Evolutionary conservation across 2,888 invertebrate species (phyloP).

Genomic region (Mactromeris polynyma): DNA sequence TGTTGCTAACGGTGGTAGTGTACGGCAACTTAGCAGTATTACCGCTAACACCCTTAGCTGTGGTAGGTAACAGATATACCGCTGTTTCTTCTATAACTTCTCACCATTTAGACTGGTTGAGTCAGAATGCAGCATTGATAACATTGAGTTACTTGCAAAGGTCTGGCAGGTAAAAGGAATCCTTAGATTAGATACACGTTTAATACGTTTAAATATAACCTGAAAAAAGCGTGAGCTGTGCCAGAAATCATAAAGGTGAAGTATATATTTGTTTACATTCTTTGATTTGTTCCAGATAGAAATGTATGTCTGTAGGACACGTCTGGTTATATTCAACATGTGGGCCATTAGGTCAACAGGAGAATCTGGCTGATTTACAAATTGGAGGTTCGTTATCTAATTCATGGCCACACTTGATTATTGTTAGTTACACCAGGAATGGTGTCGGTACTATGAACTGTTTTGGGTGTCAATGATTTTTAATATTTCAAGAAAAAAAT

Average conservation of each 20-base stretch:
- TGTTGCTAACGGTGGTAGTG: too few relatives aligned
- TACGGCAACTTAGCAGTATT: too few relatives aligned
- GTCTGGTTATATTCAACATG: neutral
- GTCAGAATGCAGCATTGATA: neutral
- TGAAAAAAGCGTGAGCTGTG: neutral
- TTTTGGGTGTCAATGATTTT: too few relatives aligned
- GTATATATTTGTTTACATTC: conserved; percentile 6
- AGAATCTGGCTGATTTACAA: conserved; percentile 15
- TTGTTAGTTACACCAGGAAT: neutral
- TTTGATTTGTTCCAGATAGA: conserved; percentile 6
- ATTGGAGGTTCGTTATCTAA: neutral
- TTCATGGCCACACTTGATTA: neutral
- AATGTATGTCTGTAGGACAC: conserved; percentile 43
- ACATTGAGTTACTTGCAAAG: neutral
- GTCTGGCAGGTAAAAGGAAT: neutral
- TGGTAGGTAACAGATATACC: too few relatives aligned
- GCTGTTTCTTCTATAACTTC: too few relatives aligned
- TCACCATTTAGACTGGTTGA: too few relatives aligned
- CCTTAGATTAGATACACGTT: neutral
- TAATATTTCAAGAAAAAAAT: too few relatives aligned
- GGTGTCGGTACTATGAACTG: too few relatives aligned
- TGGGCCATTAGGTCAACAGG: conserved; percentile 29
- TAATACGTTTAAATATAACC: neutral
- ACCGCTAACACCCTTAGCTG: too few relatives aligned
- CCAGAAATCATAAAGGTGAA: neutral